Conservation (phyloP, 1,140 invertebrate genomes). For the Drosophila pallidifrons region DNA sequence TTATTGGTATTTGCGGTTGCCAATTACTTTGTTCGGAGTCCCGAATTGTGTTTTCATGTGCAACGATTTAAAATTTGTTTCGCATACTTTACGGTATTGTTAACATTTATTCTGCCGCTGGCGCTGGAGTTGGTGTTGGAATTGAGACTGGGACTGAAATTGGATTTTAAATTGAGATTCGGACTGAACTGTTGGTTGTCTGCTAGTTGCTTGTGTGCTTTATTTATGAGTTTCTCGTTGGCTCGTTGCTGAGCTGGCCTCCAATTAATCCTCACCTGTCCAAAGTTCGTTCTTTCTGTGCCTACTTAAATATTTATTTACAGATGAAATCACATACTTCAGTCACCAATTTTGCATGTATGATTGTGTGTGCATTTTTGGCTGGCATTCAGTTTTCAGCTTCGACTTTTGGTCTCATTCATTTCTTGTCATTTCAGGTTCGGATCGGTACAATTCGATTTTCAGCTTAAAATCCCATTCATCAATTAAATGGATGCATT, state of each 20-base stretch:
- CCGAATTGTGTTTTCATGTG: slow-evolving; percentile 19
- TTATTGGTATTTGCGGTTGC: slow-evolving; percentile 68
- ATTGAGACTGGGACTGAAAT: slow-evolving; percentile 1
- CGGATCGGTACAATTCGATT: slow-evolving; percentile 45
- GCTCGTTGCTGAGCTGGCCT: slow-evolving; percentile 13
- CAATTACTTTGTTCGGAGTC: slow-evolving; percentile 62
- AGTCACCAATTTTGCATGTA: not conserved
- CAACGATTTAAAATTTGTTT: slow-evolving; percentile 45
- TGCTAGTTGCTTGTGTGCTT: slow-evolving; percentile 23
- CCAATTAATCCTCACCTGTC: slow-evolving; percentile 53
- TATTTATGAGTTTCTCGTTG: slow-evolving; percentile 50
- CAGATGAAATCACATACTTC: slow-evolving; percentile 5
- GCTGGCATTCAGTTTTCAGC: slow-evolving; percentile 27
- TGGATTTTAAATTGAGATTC: not conserved
- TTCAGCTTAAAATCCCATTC: slow-evolving; percentile 83
- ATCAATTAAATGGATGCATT: slow-evolving; percentile 84
- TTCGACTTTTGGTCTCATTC: slow-evolving; percentile 3
- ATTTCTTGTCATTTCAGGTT: slow-evolving; percentile 3
- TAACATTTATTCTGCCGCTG: slow-evolving; percentile 19
- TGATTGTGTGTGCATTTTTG: slow-evolving; percentile 2
- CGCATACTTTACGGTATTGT: slow-evolving; percentile 55
- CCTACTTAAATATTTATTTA: slow-evolving; percentile 44
- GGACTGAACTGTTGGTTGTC: not conserved
- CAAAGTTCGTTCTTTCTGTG: slow-evolving; percentile 20
- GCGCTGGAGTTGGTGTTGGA: not conserved